Evolutionary conservation across 2,113 vertebrate species (phyloP).

Genomic region (Caretta caretta): DNA sequence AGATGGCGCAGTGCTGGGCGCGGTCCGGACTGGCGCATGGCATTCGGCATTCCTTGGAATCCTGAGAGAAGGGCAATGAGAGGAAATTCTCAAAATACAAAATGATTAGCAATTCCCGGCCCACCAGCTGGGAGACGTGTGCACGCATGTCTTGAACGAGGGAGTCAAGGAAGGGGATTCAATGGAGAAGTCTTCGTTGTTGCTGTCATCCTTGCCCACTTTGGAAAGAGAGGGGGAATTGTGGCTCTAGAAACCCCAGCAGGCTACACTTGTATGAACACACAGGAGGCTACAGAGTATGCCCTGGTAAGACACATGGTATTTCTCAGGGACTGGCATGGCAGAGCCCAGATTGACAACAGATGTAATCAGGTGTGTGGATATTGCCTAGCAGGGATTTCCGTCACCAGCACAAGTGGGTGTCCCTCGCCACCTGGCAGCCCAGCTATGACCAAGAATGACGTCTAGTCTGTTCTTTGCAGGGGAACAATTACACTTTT

Average conservation of each 20-base stretch:
- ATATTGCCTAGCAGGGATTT: background rate
- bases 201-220: background rate
- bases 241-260: background rate
- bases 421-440: background rate
- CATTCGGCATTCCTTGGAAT: conserved; percentile 93
- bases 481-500: background rate
- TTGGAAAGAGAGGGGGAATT: background rate
- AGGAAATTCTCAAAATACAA: background rate
- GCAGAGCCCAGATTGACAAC: background rate
- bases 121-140: background rate
- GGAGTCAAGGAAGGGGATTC: background rate
- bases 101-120: background rate
- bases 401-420: background rate
- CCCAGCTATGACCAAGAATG: background rate
- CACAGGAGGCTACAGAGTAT: background rate
- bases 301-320: background rate
- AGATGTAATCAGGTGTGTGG: background rate
- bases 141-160: accelerated
- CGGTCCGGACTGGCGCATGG: conserved; percentile 94
- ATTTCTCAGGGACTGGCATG: background rate
- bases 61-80: conserved; percentile 58
- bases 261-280: background rate
- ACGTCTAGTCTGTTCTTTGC: background rate
- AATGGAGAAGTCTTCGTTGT: background rate
- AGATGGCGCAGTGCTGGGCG: conserved; percentile 91